A percentile compares a stretch with the other conserved stretches of the same genome.
phyloP scores from a whole-genome alignment of 2,888 invertebrate genomes.

The Orthonychiurus folsomi region DNA sequence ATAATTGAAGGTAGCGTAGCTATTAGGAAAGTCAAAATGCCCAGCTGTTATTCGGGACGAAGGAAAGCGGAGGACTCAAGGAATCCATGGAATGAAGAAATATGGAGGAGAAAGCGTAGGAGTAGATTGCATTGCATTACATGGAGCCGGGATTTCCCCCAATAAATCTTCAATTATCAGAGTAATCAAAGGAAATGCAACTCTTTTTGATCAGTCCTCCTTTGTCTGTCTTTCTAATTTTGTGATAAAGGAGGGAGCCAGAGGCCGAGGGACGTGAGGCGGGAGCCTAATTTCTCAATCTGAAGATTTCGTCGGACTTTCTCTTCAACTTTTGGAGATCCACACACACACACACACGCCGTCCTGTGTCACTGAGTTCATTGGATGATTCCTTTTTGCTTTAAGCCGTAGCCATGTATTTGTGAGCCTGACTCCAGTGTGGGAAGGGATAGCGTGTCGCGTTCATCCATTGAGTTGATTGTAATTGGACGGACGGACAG shows the following conservation, averaged over 20 bases:
- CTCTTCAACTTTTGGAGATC: too few species aligned
- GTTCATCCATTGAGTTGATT: background rate
- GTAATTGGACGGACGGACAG: slow-evolving; percentile 13
- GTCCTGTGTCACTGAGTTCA: background rate
- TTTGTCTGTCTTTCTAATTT: slow-evolving; percentile 29
- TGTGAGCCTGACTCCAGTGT: background rate
- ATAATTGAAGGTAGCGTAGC: too few species aligned
- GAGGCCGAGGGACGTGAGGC: slow-evolving; percentile 34
- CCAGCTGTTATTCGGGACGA: too few species aligned
- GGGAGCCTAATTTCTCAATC: slow-evolving; percentile 32
- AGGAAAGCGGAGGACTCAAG: background rate
- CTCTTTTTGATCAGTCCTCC: slow-evolving; percentile 29
- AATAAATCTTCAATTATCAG: slow-evolving; percentile 41
- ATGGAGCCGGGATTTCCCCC: slow-evolving; percentile 39
- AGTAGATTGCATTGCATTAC: too few species aligned
- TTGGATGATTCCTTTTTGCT: too few species aligned
- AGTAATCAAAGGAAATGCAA: slow-evolving; percentile 40
- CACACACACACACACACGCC: too few species aligned
- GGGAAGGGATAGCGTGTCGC: background rate
- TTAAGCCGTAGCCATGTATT: background rate
- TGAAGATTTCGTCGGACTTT: too few species aligned
- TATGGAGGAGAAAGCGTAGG: slow-evolving; percentile 18
- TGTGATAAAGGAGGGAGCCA: slow-evolving; percentile 32
- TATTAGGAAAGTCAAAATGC: too few species aligned
- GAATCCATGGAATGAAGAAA: slow-evolving; percentile 9